Base-by-base conservation (phyloP, 2,113 vertebrate species). In the Microcebus jonahi region DNA sequence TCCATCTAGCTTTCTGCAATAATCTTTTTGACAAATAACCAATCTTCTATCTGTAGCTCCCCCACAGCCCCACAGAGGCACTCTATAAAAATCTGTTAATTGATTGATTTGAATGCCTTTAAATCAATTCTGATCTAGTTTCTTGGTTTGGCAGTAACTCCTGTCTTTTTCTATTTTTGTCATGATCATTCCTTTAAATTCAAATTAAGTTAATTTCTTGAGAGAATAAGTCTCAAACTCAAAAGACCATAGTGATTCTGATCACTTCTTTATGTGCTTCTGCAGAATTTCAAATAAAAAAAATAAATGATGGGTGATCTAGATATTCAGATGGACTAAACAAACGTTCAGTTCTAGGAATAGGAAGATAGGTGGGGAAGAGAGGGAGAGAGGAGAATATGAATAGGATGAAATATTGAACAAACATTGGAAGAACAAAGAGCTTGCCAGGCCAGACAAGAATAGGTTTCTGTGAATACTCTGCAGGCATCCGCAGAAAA, bases 1-100 rank as follows among this genome's bases (percentile, higher is more conserved):
- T 50, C 93, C 67, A 83, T 61, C 48, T 94, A 92, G 90, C 48
- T 96, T 94, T 95, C 76, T 95, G 91, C 53, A 97, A 90, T 97
- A 93, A 67, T 96, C 57, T 76, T 67, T 88, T 88, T 96, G 88
- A 92, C 94, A 96, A 95, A 88, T 73, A 95, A 63, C 86, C 89
- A 95, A 34, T 67, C 63, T 59, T 97, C 31, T 91, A 63, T 53
- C 39, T 90, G 81, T 80, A 45, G 76, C 12, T 93, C 45, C 95
- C 80, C 63, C 45, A 86, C 71, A 89, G 81, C 18, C n/a, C 36
- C 57, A 95, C 31, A 96, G 75, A 97, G 67, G 34, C 6, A n/a
- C 20, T 90, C 59, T 36, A 59, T 76, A n/a, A 61, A 42, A 65
- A 79, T 50, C 3, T 76, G 45, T 53, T 68, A 90, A 70, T 18